Base-by-base conservation (phyloP, 2,113 vertebrate species). In the Brachirus orientalis region DNA sequence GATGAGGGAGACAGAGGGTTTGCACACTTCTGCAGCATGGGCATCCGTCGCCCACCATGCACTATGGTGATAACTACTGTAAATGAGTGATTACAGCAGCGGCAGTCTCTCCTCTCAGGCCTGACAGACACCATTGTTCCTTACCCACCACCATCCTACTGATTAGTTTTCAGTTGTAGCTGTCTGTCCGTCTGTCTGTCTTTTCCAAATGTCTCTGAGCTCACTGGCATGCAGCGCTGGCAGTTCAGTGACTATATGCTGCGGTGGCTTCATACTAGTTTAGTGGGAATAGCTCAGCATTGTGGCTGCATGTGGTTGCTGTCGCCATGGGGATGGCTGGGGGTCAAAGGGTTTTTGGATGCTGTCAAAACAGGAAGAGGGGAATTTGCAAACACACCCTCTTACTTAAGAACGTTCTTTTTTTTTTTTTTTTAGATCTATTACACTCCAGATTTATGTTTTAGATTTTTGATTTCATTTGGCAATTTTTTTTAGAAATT, bases 21-120 rank as follows among this genome's bases (percentile, higher is more conserved):
- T 28, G 77, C 88, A 89, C 82, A 17, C 91, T 88, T 86, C 46
- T 93, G 68, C 72, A 69, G 86, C 75, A 79, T 84, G 79, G 84
- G 86, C 63, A 75, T 88, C 83, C 79, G 7, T 69, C 84, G 70
- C 59, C 73, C 75, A 72, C 82, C 81, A 80, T 79, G 64, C 79
- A 75, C 78, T 57, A 36, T 61, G 68, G 85, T 58, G 88, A 78
- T 88, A 88, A 83, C 79, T 86, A 88, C 77, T 91, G 72, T 91
- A 92, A 90, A 86, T 89, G 85, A 90, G 20, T 89, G 86, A 91
- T 91, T 89, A 89, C 82, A 79, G 66, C 84, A 62, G 75, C 69
- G 78, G 69, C 84, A 86, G 86, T 88, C 84, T 82, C 72, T 88
- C 69, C 67, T 71, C 45, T 44, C 69, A 61, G 63, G 69, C 66